phyloP scores from a whole-genome alignment of 2,888 invertebrate genomes.

The Phoronis australis region DNA sequence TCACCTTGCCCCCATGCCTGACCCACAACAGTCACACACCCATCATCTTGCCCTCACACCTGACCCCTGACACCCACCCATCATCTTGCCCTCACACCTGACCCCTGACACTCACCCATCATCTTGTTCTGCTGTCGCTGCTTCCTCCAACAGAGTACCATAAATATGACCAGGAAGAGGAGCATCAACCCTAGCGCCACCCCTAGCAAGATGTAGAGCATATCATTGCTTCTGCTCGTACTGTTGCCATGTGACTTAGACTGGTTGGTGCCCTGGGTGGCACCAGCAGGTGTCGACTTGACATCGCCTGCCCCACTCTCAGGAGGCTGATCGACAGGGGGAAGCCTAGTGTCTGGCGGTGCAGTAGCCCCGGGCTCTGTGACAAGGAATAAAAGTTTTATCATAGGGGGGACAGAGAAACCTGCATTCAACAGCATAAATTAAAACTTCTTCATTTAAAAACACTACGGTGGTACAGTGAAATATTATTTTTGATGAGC shows the following conservation, averaged over 20 bases:
- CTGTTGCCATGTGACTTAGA: too few relatives aligned
- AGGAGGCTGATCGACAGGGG: not conserved
- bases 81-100: constrained; percentile 15
- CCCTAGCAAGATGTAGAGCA: constrained; percentile 48
- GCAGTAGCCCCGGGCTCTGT: not conserved
- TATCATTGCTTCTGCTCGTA: constrained; percentile 31
- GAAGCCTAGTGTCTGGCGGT: not conserved
- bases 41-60: too few relatives aligned
- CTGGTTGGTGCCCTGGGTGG: too few relatives aligned
- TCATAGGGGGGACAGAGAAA: too few relatives aligned
- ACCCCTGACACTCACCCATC: constrained; percentile 5
- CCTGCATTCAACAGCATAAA: too few relatives aligned
- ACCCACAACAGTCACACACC: too few relatives aligned
- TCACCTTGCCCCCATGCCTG: constrained; percentile 12
- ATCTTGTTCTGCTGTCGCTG: constrained; percentile 43
- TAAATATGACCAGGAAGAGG: constrained; percentile 40
- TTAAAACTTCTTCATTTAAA: too few relatives aligned
- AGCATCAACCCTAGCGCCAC: constrained; percentile 46
- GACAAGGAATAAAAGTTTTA: not conserved
- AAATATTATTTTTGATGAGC: too few relatives aligned
- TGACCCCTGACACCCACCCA: too few relatives aligned
- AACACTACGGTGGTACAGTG: too few relatives aligned
- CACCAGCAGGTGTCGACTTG: constrained; percentile 3
- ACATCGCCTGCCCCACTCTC: constrained; percentile 6
- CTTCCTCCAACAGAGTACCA: constrained; percentile 49